A percentile compares a stretch with the other conserved stretches of the same genome.
These are phyloP conservation scores for Agapetus fuscipes DNA, from an alignment of 2,888 invertebrate species.

Conservation along the genomic window DNA sequence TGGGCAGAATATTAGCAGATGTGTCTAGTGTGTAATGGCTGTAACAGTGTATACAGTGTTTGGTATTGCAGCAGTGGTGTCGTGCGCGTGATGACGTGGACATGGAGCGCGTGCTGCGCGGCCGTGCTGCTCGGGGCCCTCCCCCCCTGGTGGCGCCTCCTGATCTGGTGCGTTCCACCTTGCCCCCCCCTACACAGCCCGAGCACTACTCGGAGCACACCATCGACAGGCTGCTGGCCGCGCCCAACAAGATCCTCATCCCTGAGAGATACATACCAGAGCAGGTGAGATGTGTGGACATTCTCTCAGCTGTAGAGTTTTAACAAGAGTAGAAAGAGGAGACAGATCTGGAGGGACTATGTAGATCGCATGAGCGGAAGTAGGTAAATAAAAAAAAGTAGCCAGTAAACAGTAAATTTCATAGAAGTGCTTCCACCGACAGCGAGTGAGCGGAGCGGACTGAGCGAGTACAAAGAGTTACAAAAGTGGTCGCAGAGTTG, in stretches of 20 bases:
- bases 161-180: slow-evolving; percentile 78
- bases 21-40: neutral
- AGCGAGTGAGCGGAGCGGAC: no score
- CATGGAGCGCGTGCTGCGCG: slow-evolving; percentile 72
- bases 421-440: no score
- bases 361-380: no score
- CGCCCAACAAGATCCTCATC: slow-evolving; percentile 84
- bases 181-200: slow-evolving; percentile 49
- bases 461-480: no score
- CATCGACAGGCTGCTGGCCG: slow-evolving; percentile 76
- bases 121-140: slow-evolving; percentile 12
- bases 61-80: slow-evolving; percentile 34
- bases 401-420: no score
- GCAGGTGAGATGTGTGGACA: slow-evolving; percentile 43
- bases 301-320: no score
- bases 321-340: no score
- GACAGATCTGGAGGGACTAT: no score
- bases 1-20: neutral
- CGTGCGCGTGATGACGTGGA: slow-evolving; percentile 77
- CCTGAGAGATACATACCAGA: slow-evolving; percentile 90
- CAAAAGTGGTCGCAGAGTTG: no score
- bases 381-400: no score
- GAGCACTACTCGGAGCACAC: slow-evolving; percentile 66
- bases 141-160: slow-evolving; percentile 63
- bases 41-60: neutral